Evolutionary conservation across 2,888 invertebrate species (phyloP), one percentile per base, ranked within the genome.

Genomic region (Phaonia tiefii): DNA sequence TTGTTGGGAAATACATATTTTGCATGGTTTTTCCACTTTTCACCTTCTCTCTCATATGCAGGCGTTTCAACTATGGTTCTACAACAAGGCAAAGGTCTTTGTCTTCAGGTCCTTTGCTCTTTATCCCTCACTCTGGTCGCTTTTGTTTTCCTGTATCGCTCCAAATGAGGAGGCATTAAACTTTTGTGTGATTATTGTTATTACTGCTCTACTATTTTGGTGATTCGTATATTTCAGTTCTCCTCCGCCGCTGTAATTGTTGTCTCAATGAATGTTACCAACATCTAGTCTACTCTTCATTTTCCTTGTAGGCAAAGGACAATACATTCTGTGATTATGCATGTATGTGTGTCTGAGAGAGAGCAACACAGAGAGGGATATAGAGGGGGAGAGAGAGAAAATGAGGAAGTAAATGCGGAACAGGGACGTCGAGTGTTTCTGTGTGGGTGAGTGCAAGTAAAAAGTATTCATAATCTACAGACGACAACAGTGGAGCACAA

Each of bases 191-290:
- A 31, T 60, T 60, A 39, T 42, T 63, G 42, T 63, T 58, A 58
- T 56, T 56, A 26, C 13, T 58, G 31, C 10, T 22, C 10, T 13
- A 42, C 42, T 17, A 51, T 22, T 10, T 5, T 25, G 37, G 2
- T 20, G 63, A 8, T 63, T 42, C 63, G 22, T 63, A 63, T 39
- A 63, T 42, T 11, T 39, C 63, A 63, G 22, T 17, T 63, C n/a
- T 31, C 60, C 60, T 63, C 42, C 39, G 42, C 39, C 39, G 60
- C 39, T 60, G 60, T 26, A 11, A 60, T 37, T 39, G 22, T 46
- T 74, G 65, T 66, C 31, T 49, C 67, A 46, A 75, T 75, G 67
- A 75, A 77, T 81, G 71, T 75, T 78, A 78, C 81, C 78, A 69
- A 75, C 75, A 72, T 81, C 78, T 75, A 78, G 78, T 81, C 78